These are phyloP conservation scores for Synergus gifuensis DNA, from an alignment of 2,888 invertebrate genomes.

Conservation along the genomic window DNA sequence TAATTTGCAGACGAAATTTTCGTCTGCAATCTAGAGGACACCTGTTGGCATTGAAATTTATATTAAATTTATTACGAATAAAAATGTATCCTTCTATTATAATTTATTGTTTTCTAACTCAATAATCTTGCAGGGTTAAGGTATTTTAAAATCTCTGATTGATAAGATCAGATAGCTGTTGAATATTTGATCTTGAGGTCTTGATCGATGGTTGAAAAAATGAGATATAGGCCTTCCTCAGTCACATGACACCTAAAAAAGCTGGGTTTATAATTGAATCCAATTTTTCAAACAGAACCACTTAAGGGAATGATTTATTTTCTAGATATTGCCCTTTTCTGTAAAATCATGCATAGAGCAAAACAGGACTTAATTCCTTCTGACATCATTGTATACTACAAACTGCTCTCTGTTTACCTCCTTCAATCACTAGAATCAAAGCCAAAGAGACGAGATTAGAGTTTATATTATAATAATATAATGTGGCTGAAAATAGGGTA, in stretches of 20 bases:
- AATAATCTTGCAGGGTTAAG: not conserved
- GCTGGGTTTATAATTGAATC: not conserved
- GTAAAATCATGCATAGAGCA: not conserved
- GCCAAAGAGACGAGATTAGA: slow-evolving; percentile 14
- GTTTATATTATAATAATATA: slow-evolving; percentile 14
- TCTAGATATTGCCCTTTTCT: not conserved
- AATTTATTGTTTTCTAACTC: not conserved
- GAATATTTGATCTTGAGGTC: not conserved
- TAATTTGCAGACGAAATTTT: not conserved
- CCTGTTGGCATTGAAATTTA: slow-evolving; percentile 9
- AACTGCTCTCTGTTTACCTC: not conserved
- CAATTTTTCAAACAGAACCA: not conserved
- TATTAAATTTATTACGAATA: slow-evolving; percentile 8
- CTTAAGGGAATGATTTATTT: not conserved
- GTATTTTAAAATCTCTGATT: not conserved
- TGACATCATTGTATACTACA: not conserved
- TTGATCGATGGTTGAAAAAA: not conserved
- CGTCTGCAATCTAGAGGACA: not conserved
- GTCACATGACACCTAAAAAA: not conserved
- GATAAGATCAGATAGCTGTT: not conserved
- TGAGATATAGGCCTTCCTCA: not conserved
- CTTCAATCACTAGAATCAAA: not conserved
- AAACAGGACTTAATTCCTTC: not conserved
- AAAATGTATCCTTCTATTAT: slow-evolving; percentile 3
- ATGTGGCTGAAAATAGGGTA: slow-evolving; percentile 16